These are phyloP conservation scores for Papilio demoleus DNA, from an alignment of 2,888 invertebrate genomes.

Conservation along the genomic window DNA sequence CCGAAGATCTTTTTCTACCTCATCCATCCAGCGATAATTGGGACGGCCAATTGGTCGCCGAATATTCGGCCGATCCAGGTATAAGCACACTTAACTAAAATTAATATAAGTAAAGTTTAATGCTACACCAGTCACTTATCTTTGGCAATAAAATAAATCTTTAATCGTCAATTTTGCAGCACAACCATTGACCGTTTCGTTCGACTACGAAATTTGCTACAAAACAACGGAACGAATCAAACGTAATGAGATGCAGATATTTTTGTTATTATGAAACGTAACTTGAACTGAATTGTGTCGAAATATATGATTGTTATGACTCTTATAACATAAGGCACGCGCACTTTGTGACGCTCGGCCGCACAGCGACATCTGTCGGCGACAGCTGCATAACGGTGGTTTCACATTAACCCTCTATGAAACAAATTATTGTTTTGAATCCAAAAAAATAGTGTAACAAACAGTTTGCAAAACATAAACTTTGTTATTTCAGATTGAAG, in stretches of 20 bases:
- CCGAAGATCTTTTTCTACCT: too few relatives aligned
- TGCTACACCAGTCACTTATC: background rate
- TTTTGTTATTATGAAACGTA: constrained; percentile 9
- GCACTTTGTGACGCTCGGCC: constrained; percentile 21
- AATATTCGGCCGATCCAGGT: too few relatives aligned
- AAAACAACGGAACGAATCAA: constrained; percentile 4
- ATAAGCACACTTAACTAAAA: too few relatives aligned
- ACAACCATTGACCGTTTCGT: background rate
- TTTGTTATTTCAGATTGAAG: too few relatives aligned
- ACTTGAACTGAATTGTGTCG: too few relatives aligned
- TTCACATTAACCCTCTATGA: too few relatives aligned
- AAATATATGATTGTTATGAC: background rate
- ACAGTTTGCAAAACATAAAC: too few relatives aligned
- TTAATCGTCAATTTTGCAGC: background rate
- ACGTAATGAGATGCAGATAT: constrained; percentile 11
- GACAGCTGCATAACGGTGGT: constrained; percentile 20
- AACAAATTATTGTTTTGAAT: too few relatives aligned
- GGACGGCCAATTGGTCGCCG: too few relatives aligned
- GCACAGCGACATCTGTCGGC: constrained; percentile 30
- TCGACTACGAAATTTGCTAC: background rate
- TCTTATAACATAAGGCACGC: constrained; percentile 15
- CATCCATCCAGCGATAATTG: too few relatives aligned
- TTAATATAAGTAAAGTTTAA: too few relatives aligned
- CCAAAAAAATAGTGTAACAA: too few relatives aligned
- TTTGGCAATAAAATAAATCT: background rate